Base-by-base conservation (phyloP, 2,113 vertebrate species). In the Mastomys natalensis region DNA sequence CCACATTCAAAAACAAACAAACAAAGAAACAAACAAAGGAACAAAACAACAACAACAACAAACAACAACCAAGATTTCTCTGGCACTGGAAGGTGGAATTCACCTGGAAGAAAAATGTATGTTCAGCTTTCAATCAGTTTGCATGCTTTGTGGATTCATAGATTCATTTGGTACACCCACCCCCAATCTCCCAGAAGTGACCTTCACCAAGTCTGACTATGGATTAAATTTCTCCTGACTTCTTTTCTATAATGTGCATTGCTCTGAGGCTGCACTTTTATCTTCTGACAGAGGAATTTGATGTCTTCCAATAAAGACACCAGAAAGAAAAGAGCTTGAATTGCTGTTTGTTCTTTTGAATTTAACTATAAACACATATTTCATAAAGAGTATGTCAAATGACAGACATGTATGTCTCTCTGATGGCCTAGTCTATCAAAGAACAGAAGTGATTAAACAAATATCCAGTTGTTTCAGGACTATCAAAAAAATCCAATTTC, bases 291-390 rank as follows among this genome's bases (percentile, higher is more conserved):
- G 5, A 58, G 77, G 24, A 19, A 53, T 77, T 95, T 96, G 73
- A 40, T 60, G 84, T 92, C 97, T 97, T 78, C 93, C 40, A 26
- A 87, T 93, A 40, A 86, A 80, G 51, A 85, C 93, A 76, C 31
- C 72, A 84, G 76, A 66, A 68, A 92, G 40, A 96, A 98, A 97
- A 95, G 26, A 43, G 43, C 24, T 77, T 77, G 72, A 97, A 90
- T n/a, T 51, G 60, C 1, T 37, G 37, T 80, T 26, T 64, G 89
- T 1, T 21, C 45, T 94, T 96, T 96, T 95, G 37, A 82, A 31
- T 92, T 98, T 93, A 60, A 3, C 40, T 96, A 45, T 94, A 96
- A 97, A 97, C 95, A 98, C 97, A 92, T 94, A 93, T 94, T 97
- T 86, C 24, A 40, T 95, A 84, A 48, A 97, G 95, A 93, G 80